Evolutionary conservation across 1,140 invertebrate species (phyloP).

Genomic region (Heliconius congener): DNA sequence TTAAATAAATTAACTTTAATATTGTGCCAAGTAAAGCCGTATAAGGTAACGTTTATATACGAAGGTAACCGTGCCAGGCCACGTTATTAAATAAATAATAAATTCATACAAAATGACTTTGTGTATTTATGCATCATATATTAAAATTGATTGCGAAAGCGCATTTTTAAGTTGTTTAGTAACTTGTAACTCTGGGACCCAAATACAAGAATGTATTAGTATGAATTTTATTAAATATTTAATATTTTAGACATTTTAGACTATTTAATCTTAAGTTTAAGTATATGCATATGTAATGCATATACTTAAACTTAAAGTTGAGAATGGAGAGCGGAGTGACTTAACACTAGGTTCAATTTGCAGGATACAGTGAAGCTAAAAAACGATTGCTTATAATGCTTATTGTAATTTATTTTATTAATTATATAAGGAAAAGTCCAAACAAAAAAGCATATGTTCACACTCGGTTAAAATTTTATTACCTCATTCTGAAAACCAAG

Average conservation of each 20-base stretch:
- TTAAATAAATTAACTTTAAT: constrained; percentile 29
- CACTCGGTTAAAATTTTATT: constrained; percentile 5
- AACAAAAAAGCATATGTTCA: neutral
- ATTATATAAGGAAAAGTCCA: neutral
- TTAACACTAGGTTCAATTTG: no score
- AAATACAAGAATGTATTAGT: neutral
- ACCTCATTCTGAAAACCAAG: constrained; percentile 3
- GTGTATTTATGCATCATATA: neutral
- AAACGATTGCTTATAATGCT: no score
- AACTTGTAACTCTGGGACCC: neutral
- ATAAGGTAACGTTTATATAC: constrained; percentile 17
- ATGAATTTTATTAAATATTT: neutral
- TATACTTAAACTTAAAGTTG: neutral
- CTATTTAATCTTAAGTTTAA: no score
- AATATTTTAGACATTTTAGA: no score
- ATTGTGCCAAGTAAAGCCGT: constrained; percentile 27
- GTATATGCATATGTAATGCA: neutral
- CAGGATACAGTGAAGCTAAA: no score
- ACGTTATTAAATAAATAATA: constrained; percentile 23
- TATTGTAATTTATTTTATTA: neutral
- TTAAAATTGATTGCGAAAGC: neutral
- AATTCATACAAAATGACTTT: neutral
- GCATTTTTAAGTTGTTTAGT: neutral
- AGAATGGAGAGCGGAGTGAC: no score
- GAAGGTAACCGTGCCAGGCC: constrained; percentile 6